Conservation (phyloP, 1,140 invertebrate genomes). For the Philopotamus ludificatus region DNA sequence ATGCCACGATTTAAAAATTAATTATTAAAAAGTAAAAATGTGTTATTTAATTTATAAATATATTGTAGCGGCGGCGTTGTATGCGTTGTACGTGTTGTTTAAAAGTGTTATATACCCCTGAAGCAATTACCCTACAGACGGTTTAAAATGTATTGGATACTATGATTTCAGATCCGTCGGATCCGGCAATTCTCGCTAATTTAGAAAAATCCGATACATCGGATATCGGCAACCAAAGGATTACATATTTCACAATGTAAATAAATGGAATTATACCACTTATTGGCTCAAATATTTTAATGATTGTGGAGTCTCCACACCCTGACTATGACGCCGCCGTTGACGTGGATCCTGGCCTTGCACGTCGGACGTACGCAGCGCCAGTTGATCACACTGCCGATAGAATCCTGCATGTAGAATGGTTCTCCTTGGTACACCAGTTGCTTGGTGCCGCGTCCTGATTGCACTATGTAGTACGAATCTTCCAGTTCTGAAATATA, state of each 20-base stretch:
- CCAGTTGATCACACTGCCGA: not conserved
- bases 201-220: not conserved
- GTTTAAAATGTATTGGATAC: not conserved
- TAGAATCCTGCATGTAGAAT: constrained; percentile 1
- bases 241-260: too few species aligned
- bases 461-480: not conserved
- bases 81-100: too few species aligned
- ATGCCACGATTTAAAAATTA: too few species aligned
- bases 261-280: not conserved
- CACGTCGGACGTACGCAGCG: not conserved
- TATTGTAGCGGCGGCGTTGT: too few species aligned
- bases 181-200: not conserved
- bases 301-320: constrained; percentile 5
- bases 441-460: not conserved
- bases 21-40: too few species aligned
- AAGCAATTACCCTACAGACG: not conserved
- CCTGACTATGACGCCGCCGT: not conserved
- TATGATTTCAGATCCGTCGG: not conserved
- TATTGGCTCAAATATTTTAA: not conserved
- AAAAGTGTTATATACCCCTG: not conserved
- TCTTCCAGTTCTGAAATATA: not conserved
- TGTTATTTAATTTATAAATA: too few species aligned
- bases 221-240: too few species aligned
- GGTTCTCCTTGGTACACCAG: constrained; percentile 1
- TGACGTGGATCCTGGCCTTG: not conserved